phyloP scores from a whole-genome alignment of 2,888 invertebrate species.

The Netelia fuscicornis region DNA sequence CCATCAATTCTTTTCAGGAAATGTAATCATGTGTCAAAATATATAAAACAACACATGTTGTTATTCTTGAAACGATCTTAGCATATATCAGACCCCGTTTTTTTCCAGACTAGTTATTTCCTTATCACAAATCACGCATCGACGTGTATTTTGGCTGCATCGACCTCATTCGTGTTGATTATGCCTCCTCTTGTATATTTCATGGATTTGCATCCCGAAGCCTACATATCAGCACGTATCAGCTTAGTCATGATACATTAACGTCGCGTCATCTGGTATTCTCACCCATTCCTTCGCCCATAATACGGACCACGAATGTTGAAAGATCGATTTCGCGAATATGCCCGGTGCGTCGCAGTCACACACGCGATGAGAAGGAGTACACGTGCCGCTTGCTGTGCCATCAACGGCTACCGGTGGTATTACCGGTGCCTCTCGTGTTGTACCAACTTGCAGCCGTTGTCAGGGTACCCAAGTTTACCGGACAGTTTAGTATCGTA shows the following conservation, averaged over 20 bases:
- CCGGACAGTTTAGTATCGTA: constrained; percentile 63
- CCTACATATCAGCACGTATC: constrained; percentile 3
- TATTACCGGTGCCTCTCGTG: constrained; percentile 32
- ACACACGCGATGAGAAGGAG: constrained; percentile 62
- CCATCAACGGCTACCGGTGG: constrained; percentile 14
- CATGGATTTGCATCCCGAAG: constrained; percentile 32
- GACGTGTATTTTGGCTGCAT: not conserved
- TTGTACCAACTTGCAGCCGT: constrained; percentile 57
- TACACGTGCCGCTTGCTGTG: constrained; percentile 48
- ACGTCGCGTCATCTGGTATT: constrained; percentile 59
- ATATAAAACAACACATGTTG: too few relatives aligned
- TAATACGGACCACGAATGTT: constrained; percentile 34
- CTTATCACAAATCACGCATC: not conserved
- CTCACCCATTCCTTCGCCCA: constrained; percentile 31
- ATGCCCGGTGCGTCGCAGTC: constrained; percentile 62
- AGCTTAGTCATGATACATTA: constrained; percentile 52
- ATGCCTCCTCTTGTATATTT: constrained; percentile 7
- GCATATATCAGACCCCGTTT: not conserved
- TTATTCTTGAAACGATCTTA: too few relatives aligned
- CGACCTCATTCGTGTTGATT: constrained; percentile 30
- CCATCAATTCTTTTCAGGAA: too few relatives aligned
- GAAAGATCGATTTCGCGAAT: constrained; percentile 66
- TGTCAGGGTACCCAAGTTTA: constrained; percentile 62
- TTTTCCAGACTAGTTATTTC: not conserved
- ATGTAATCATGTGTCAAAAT: too few relatives aligned